Conservation (phyloP, 37 sponge, comb jelly and placozoan genomes). For the Beroe ovata region DNA sequence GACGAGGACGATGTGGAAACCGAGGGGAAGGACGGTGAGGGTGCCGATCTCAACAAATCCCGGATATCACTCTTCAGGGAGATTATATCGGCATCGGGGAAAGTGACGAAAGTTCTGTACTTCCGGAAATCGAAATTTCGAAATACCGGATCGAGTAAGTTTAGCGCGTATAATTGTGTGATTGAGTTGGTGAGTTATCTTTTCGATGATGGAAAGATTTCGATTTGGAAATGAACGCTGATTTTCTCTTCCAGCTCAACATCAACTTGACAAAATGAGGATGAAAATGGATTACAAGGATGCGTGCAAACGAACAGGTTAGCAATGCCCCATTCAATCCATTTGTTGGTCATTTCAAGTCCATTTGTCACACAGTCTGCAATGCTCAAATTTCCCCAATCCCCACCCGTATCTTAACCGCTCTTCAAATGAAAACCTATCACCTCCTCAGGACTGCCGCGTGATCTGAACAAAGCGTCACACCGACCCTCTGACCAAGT, state of each 20-base stretch:
- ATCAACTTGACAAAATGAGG: neutral
- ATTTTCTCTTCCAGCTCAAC: no score
- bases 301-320: conserved; percentile 1
- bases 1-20: neutral
- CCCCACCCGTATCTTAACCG: no score
- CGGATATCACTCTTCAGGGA: conserved; percentile 30
- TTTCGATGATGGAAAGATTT: no score
- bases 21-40: neutral
- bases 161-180: no score
- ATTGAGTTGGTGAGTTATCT: no score
- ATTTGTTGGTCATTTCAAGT: no score
- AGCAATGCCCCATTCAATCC: no score
- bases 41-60: neutral
- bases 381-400: no score
- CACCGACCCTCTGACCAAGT: neutral
- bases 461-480: neutral
- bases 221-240: no score
- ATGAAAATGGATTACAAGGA: conserved; percentile 17
- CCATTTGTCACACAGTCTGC: no score
- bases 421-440: no score
- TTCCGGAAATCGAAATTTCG: conserved; percentile 45
- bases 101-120: neutral
- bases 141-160: neutral
- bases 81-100: conserved; percentile 7
- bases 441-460: neutral